Evolutionary conservation across 2,888 invertebrate genomes (phyloP), one percentile per base, ranked within the genome.

Genomic region (Eubasilissa splendida): DNA sequence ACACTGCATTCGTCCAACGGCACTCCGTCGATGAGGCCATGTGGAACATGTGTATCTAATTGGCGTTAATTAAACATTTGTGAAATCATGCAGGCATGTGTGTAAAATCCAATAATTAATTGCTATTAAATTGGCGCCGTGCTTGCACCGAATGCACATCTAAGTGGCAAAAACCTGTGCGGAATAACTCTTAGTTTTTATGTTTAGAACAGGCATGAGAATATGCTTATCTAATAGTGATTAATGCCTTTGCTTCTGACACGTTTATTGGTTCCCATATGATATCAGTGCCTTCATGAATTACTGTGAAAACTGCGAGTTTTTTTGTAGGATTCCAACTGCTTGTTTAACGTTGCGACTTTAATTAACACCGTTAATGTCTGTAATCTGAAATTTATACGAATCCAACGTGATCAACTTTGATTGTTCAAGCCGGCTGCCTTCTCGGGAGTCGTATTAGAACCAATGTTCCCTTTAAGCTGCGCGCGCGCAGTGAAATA

Each of bases 161-260:
- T 63, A 33, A 63, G 63, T 63, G 42, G 63, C 63, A 63, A 33
- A 42, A 33, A 63, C 63, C 42, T 31, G 63, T 7, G 42, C 5
- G 42, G 22, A 63, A 63, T 31, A 22, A 22, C 63, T 63, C 42
- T 63, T 31, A 33, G 42, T 63, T 63, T 63, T 33, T 63, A 63
- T 31, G 42, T 14, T 42, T n/a, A 14, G n/a, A 68, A 68, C 68
- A 4, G 14, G 52, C 68, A 68, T 68, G 68, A 68, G 68, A 68
- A 68, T 50, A 50, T n/a, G 52, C 68, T 68, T 68, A 68, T 68
- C 68, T 68, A 50, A 68, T 68, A 68, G 50, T 68, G 68, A 68
- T 68, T 68, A 68, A 68, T 68, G 68, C 68, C 68, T 68, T 68
- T 68, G 68, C 50, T 14, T 68, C 33, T 42, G 33, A 33, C 68